These are phyloP conservation scores for Norana najaformis DNA, from an alignment of 2,888 invertebrate species.

Conservation along the genomic window DNA sequence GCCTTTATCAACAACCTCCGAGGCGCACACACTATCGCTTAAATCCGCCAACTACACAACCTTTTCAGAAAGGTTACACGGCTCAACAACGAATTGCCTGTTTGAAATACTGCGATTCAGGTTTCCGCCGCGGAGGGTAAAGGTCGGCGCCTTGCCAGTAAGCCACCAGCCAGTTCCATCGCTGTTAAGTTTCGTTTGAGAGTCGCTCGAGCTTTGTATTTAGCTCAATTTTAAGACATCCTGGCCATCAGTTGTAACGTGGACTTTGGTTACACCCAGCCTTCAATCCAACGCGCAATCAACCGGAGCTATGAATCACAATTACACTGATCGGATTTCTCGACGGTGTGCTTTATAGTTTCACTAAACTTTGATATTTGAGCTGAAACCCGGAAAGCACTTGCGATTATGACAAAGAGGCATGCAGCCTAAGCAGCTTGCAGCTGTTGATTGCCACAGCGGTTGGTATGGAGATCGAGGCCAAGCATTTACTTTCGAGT, in stretches of 20 bases:
- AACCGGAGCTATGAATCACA: neutral
- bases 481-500: neutral
- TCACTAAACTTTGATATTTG: constrained; percentile 4
- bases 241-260: neutral
- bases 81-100: neutral
- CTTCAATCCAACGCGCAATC: neutral
- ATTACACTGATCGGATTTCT: neutral
- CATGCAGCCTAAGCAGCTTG: neutral
- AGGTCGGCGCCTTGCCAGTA: neutral
- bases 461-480: neutral
- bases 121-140: neutral
- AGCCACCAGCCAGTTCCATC: neutral
- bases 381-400: neutral
- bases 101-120: neutral
- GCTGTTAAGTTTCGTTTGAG: no score
- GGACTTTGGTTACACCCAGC: neutral
- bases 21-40: neutral
- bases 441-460: neutral
- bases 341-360: neutral
- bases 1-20: neutral
- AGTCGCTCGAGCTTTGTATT: neutral
- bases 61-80: no score
- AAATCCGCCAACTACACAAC: neutral
- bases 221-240: neutral
- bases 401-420: neutral